Evolutionary conservation across 1,140 invertebrate species (phyloP), one percentile per base, ranked within the genome.

Genomic region (Penaeus chinensis): DNA sequence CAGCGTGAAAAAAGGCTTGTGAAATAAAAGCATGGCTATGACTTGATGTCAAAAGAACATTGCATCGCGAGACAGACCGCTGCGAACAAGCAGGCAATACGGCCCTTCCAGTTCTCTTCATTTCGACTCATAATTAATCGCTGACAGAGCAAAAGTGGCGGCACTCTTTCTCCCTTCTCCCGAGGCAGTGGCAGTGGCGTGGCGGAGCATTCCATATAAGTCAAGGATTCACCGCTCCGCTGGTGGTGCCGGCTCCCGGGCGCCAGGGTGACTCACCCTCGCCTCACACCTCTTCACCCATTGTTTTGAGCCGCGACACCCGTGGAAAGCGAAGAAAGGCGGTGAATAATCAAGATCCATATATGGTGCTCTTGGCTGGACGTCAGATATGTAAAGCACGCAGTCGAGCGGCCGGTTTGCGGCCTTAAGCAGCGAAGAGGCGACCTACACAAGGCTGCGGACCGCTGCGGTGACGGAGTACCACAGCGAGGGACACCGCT

Each of bases 221-320:
- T 69, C 42, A n/a, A 69, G 77, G 62, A 60, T 60, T 54, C 47
- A 22, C 32, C 63, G 47, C 22, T 65, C 16, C 47, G 37, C 19
- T 66, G 77, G 24, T 47, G 63, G 47, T 79, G 84, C n/a, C 84
- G 84, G 84, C 84, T 86, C 60, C 84, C 22, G 62, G 84, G 77
- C 84, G 84, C 84, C 84, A 86, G 76, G 62, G n/a, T 87, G 85
- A 87, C 62, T 87, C 85, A 87, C 66, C 60, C 85, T 27, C 37
- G 63, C n/a, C 37, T 47, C 76, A 65, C 37, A 32, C 54, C 66
- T 16, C 63, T 47, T 24, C 24, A 22, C 8, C 27, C 61, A 76
- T 63, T 85, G 74, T 80, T 81, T 69, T 71, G 78, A 16, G 69
- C 24, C 10, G 32, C 8, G 32, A 74, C 69, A 81, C 79, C 24